A percentile compares a stretch with the other conserved stretches of the same genome.
Conservation (phyloP, 2,113 vertebrate species). For the Anser brachyrhynchus region DNA sequence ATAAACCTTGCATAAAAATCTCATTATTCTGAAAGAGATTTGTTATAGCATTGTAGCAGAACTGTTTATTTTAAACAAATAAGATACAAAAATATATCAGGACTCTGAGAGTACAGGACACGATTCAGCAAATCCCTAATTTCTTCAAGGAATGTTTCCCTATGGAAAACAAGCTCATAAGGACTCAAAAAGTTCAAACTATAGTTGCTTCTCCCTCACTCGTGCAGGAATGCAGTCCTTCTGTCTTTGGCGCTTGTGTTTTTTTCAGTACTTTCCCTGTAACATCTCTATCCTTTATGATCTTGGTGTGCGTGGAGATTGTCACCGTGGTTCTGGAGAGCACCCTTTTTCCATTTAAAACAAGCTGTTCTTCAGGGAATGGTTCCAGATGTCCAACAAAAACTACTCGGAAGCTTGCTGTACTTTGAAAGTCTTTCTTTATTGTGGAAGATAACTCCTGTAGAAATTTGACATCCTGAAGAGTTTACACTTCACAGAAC, state of each 20-base stretch:
- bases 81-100: neutral
- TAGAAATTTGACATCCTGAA: neutral
- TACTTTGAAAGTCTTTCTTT: neutral
- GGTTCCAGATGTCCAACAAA: neutral
- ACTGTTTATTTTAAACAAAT: constrained; percentile 7
- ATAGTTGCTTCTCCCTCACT: neutral
- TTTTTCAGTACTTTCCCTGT: neutral
- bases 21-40: neutral
- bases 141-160: neutral
- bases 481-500: neutral
- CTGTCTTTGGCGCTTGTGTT: neutral
- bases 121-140: neutral
- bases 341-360: neutral
- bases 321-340: neutral
- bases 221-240: neutral
- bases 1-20: constrained; percentile 13
- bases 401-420: neutral
- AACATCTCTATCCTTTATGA: neutral
- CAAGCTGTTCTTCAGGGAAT: neutral
- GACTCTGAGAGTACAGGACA: neutral
- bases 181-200: neutral
- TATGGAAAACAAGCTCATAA: neutral
- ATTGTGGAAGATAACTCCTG: neutral
- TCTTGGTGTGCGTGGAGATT: neutral
- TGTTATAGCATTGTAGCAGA: neutral